Conservation (phyloP, 2,888 invertebrate species). For the Stenotaenia linearis region DNA sequence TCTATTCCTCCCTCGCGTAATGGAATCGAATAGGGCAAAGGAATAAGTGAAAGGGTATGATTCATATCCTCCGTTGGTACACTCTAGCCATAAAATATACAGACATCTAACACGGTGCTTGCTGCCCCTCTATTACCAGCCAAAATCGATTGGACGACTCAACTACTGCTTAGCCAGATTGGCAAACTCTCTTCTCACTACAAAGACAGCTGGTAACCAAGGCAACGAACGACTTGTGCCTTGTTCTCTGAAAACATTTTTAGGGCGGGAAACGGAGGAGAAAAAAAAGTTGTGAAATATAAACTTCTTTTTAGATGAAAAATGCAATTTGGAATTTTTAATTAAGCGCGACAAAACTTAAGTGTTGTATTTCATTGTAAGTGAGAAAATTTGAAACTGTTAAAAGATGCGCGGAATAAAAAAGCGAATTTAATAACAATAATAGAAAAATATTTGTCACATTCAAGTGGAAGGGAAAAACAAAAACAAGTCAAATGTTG, state of each 20-base stretch:
- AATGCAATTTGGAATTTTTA: neutral
- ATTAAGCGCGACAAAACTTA: neutral
- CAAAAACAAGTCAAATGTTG: too few species aligned
- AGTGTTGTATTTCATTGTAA: neutral
- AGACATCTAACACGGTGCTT: constrained; percentile 11
- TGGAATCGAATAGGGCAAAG: neutral
- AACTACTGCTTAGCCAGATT: constrained; percentile 21
- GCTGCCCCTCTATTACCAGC: constrained; percentile 7
- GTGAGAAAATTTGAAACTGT: too few species aligned
- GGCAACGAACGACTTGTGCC: constrained; percentile 5
- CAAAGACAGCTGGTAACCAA: constrained; percentile 24
- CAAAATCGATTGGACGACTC: constrained; percentile 14
- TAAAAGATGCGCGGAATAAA: too few species aligned
- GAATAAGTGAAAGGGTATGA: constrained; percentile 19
- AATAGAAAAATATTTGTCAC: too few species aligned
- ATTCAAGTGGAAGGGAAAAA: too few species aligned
- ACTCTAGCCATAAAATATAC: constrained; percentile 11
- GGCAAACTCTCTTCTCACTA: constrained; percentile 14
- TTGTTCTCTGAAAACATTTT: neutral
- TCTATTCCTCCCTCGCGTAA: neutral
- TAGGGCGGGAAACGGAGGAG: neutral
- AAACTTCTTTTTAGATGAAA: neutral
- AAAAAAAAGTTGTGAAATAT: neutral
- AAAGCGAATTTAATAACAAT: too few species aligned
- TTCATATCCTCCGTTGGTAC: constrained; percentile 7